These are phyloP conservation scores for Centropyge bicolor DNA, from an alignment of 2,797 vertebrate genomes.

Conservation along the genomic window DNA sequence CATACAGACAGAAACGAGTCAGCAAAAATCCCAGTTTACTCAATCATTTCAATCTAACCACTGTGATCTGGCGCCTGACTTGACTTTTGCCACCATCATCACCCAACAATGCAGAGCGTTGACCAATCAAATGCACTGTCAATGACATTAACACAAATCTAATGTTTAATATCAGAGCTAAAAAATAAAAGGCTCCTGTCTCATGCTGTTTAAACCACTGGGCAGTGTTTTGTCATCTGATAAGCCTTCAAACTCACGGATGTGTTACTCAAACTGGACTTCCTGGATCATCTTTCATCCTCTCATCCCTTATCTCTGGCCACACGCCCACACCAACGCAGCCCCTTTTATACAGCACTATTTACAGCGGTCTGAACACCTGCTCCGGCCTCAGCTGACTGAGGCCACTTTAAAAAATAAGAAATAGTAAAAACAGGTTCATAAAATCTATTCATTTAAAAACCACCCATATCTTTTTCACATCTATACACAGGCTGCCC, in stretches of 20 bases:
- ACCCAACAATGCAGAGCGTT: background rate
- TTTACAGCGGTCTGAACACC: background rate
- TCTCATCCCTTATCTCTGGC: background rate
- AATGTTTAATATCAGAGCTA: background rate
- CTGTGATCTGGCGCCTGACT: too few species aligned
- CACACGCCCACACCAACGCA: background rate
- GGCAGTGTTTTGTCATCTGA: background rate
- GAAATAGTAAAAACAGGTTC: background rate
- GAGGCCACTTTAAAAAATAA: background rate
- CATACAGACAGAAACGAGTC: too few species aligned
- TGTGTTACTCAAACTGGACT: background rate
- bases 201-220: background rate
- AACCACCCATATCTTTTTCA: background rate
- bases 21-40: background rate
- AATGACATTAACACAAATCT: background rate
- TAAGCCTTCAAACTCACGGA: background rate
- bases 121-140: background rate
- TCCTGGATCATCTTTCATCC: conserved; percentile 12
- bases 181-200: background rate
- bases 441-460: background rate
- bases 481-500: background rate
- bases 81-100: too few species aligned
- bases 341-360: background rate
- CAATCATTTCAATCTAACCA: background rate
- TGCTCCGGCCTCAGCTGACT: background rate